A percentile compares a stretch with the other conserved stretches of the same genome.
These are phyloP conservation scores for Brenthis hecate DNA, from an alignment of 2,888 invertebrate species.

Conservation along the genomic window DNA sequence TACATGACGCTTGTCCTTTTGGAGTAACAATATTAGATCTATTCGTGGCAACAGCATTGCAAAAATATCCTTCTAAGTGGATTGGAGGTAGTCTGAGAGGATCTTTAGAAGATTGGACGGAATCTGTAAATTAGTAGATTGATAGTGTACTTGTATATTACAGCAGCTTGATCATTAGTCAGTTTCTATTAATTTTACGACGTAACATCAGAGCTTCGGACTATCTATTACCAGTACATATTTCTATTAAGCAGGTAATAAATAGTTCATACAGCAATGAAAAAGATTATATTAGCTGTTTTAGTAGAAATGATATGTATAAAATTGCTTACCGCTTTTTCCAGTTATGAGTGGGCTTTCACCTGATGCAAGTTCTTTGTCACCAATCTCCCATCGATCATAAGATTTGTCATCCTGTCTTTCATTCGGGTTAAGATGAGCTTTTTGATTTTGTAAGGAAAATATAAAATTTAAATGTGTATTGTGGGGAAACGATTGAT, in stretches of 20 bases:
- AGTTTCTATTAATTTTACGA: too few relatives aligned
- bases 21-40: constrained; percentile 4
- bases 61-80: constrained; percentile 51
- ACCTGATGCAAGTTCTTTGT: constrained; percentile 61
- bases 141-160: too few relatives aligned
- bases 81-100: constrained; percentile 62
- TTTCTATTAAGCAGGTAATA: background rate
- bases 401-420: constrained; percentile 41
- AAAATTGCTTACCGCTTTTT: constrained; percentile 51
- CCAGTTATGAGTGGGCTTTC: constrained; percentile 58
- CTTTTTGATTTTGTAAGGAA: constrained; percentile 45
- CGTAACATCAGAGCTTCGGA: too few relatives aligned
- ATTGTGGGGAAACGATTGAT: constrained; percentile 51
- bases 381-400: constrained; percentile 57
- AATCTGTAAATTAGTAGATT: constrained; percentile 39
- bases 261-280: too few relatives aligned
- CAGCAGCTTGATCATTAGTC: too few relatives aligned
- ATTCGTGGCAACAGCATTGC: constrained; percentile 33
- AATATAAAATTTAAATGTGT: constrained; percentile 61
- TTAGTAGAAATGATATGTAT: background rate
- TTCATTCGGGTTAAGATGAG: constrained; percentile 47
- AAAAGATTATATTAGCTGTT: background rate
- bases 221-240: background rate
- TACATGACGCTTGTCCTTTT: constrained; percentile 4
- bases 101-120: constrained; percentile 34